Evolutionary conservation across 2,888 invertebrate species (phyloP).

Genomic region (Stenichneumon culpator): DNA sequence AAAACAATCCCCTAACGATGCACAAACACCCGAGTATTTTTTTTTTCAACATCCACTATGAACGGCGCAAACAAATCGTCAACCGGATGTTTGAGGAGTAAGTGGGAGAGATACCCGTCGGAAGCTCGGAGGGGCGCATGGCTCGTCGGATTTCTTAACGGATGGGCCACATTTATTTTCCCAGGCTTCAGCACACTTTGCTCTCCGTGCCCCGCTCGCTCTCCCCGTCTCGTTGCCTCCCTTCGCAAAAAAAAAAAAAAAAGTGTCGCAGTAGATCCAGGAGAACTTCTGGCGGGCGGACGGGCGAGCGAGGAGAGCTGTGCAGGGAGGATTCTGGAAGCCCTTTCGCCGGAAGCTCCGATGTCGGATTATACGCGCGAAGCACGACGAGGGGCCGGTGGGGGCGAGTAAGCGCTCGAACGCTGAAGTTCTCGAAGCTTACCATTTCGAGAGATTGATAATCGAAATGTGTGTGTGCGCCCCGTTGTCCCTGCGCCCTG

Average conservation of each 20-base stretch:
- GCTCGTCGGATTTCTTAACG: slow-evolving; percentile 56
- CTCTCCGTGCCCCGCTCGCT: background rate
- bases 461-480: slow-evolving; percentile 53
- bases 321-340: slow-evolving; percentile 10
- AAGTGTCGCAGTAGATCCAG: background rate
- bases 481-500: slow-evolving; percentile 10
- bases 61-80: slow-evolving; percentile 50
- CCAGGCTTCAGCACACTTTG: slow-evolving; percentile 27
- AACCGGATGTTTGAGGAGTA: slow-evolving; percentile 51
- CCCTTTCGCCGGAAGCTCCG: slow-evolving; percentile 36
- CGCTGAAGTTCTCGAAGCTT: background rate
- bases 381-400: background rate
- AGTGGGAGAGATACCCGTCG: slow-evolving; percentile 7
- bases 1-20: slow-evolving; percentile 49
- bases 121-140: slow-evolving; percentile 17
- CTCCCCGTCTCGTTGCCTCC: slow-evolving; percentile 1
- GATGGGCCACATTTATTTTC: slow-evolving; percentile 63
- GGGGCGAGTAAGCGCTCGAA: background rate
- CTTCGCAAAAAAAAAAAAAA: background rate
- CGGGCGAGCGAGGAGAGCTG: background rate
- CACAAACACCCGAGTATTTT: slow-evolving; percentile 33
- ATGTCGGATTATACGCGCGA: slow-evolving; percentile 35
- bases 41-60: slow-evolving; percentile 5
- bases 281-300: background rate
- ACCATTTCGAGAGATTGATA: slow-evolving; percentile 53